Base-by-base conservation (phyloP, 1,140 invertebrate genomes). In the Drosophila elegans region DNA sequence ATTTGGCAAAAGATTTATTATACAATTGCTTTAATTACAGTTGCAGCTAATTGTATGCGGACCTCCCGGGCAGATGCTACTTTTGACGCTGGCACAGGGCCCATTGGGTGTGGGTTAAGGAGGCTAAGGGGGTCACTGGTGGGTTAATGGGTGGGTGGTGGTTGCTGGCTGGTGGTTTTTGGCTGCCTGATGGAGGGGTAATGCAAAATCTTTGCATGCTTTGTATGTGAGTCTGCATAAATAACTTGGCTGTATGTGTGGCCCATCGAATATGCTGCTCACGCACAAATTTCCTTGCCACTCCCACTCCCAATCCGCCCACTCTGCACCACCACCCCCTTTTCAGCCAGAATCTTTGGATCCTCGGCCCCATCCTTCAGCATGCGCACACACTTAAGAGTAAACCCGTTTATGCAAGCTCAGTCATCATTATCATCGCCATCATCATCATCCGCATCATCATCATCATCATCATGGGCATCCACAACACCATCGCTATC, bases 1-100 rank as follows among this genome's bases (percentile, higher is more conserved):
- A 88, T 88, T 88, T 86, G 83, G 66, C 84, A 80, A 79, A 67
- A 86, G 83, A 86, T 86, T 86, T 86, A 86, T 86, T 74, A 82
- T 73, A 88, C 83, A 86, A 86, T 88, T 89, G 83, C 80, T 88
- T 88, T 88, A 88, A 88, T 88, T 88, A 88, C 79, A 83, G 83
- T 88, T 89, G 79, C 84, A 83, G 84, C 84, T 88, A 88, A 88
- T 88, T 88, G 83, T 88, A 88, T 88, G 83, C 84, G 80, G 60
- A 61, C 64, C 53, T 53, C 71, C 57, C 45, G 45, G 66, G 79
- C 84, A 88, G 84, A 76, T 83, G 83, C 79, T 88, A 59, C 83
- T 78, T 62, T 77, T 41, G 61, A 59, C 54, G 56, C 77, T 79
- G 73, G 73, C 73, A 76, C 36, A 44, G 46, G 59, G 73, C 73